Evolutionary conservation across 1,140 invertebrate genomes (phyloP).

Genomic region (Apolygus lucorum): DNA sequence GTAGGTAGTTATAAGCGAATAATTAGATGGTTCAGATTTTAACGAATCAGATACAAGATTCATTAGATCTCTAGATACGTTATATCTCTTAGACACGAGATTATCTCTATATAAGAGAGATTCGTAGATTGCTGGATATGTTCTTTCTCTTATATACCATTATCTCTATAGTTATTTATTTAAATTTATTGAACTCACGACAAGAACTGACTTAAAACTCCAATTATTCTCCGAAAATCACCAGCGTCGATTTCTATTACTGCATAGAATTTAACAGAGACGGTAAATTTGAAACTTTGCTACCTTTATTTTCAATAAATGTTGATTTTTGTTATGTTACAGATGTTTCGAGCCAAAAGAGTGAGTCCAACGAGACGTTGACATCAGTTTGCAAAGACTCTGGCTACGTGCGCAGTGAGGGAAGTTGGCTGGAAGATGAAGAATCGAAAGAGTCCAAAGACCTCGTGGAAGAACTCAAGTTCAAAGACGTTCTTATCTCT

Average conservation of each 20-base stretch:
- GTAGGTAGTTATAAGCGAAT: too few relatives aligned
- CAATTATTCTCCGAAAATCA: neutral
- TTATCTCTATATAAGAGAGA: too few relatives aligned
- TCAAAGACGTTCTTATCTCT: slow-evolving; percentile 13
- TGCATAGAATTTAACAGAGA: too few relatives aligned
- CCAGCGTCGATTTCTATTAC: neutral
- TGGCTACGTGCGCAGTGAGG: neutral
- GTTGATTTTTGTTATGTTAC: neutral
- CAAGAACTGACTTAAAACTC: neutral
- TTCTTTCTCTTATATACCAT: neutral
- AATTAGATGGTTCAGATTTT: too few relatives aligned
- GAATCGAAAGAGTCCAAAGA: neutral
- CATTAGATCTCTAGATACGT: too few relatives aligned
- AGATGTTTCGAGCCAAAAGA: neutral
- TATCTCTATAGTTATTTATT: neutral
- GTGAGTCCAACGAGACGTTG: slow-evolving; percentile 29
- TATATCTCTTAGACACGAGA: too few relatives aligned
- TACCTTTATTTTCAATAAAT: neutral
- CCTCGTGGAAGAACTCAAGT: slow-evolving; percentile 11
- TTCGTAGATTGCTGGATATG: too few relatives aligned
- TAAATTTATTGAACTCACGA: neutral
- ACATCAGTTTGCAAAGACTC: slow-evolving; percentile 18
- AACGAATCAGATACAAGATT: too few relatives aligned
- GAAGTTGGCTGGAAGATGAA: neutral
- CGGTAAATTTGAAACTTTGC: neutral